Evolutionary conservation across 1,140 invertebrate genomes (phyloP).

Genomic region (Olivierus martensii): DNA sequence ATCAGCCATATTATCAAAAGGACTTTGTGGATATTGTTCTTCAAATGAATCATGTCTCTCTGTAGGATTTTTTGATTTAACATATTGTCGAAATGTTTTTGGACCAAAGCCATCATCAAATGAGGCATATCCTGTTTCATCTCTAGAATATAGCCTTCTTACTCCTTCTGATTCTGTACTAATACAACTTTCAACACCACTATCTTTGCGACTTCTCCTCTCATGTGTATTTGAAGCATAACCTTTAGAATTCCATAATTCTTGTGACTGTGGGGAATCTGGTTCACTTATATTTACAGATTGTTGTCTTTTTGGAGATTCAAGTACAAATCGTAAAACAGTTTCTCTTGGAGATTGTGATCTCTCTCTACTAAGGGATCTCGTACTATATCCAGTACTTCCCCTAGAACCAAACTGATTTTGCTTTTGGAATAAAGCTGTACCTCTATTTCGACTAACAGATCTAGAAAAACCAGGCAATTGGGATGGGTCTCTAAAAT

Average conservation of each 20-base stretch:
- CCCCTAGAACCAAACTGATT: conserved; percentile 8
- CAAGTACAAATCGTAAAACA: conserved; percentile 13
- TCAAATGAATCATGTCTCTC: not conserved
- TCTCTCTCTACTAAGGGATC: conserved; percentile 16
- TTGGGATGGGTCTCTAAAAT: too few species aligned
- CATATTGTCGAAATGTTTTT: not conserved
- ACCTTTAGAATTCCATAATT: conserved; percentile 7
- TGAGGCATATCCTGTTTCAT: not conserved
- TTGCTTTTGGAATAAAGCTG: conserved; percentile 6
- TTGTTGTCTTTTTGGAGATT: conserved; percentile 2
- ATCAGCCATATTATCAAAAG: conserved; percentile 7
- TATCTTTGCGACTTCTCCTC: not conserved
- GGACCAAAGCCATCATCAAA: not conserved
- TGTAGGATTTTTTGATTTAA: not conserved
- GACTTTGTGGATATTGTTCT: not conserved
- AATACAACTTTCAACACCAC: conserved; percentile 13
- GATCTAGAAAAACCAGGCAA: conserved; percentile 2
- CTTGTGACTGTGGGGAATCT: not conserved
- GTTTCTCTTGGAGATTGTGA: conserved; percentile 12
- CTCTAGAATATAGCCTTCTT: too few species aligned
- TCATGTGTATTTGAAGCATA: too few species aligned
- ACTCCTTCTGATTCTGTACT: too few species aligned
- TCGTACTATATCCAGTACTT: conserved; percentile 11
- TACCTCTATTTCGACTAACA: conserved; percentile 10
- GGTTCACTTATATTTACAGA: not conserved